Percentiles rank a stretch among this genome's conserved stretches.
These are phyloP conservation scores for Daphoenositta chrysoptera DNA, from an alignment of 2,113 vertebrate genomes.

Conservation along the genomic window DNA sequence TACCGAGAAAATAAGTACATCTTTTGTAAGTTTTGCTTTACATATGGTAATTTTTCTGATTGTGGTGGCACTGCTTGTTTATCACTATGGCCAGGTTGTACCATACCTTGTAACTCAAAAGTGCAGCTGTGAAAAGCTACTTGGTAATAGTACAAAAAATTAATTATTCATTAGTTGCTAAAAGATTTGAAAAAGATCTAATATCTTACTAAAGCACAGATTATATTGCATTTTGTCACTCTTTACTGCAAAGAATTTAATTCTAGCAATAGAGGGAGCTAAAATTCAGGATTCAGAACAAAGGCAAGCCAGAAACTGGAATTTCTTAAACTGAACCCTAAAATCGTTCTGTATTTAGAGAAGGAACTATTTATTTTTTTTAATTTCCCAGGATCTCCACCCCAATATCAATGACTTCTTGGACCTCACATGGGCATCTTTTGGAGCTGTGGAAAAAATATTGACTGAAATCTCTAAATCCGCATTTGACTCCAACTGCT, in stretches of 20 bases:
- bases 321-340: not conserved
- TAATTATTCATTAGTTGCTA: not conserved
- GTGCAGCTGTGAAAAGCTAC: not conserved
- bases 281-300: not conserved
- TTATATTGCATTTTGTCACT: not conserved
- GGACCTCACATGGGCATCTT: not conserved
- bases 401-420: not conserved
- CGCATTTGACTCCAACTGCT: not conserved
- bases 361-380: not conserved
- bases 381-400: not conserved
- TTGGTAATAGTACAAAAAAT: not conserved
- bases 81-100: not conserved
- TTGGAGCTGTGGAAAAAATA: not conserved
- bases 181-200: not conserved
- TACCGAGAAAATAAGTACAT: not conserved
- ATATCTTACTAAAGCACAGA: not conserved
- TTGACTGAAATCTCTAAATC: not conserved
- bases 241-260: not conserved
- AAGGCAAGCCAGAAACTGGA: not conserved
- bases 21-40: not conserved
- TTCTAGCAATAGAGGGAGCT: not conserved
- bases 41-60: not conserved
- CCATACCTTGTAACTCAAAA: not conserved
- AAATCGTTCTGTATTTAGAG: not conserved
- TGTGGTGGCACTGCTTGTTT: not conserved